A percentile compares a stretch with the other conserved stretches of the same genome.
Conservation (phyloP, 2,888 invertebrate genomes). For the Drosophila barbarae region DNA sequence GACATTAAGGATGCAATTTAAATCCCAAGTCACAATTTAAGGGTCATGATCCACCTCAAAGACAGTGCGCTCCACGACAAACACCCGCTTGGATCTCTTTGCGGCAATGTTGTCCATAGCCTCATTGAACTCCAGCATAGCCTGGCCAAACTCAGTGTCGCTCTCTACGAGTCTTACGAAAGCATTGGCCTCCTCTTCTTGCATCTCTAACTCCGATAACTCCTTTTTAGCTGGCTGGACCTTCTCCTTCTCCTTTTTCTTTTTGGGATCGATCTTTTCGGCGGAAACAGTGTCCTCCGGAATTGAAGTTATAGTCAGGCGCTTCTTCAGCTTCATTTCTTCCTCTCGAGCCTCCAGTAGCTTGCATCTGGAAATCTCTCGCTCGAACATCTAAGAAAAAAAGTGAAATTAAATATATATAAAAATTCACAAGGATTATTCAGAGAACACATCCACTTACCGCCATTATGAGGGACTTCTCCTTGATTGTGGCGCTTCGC, state of each 20-base stretch:
- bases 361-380: slow-evolving; percentile 91
- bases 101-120: slow-evolving; percentile 47
- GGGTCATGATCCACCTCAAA: slow-evolving; percentile 49
- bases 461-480: slow-evolving; percentile 84
- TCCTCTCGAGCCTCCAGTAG: slow-evolving; percentile 91
- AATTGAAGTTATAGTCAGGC: slow-evolving; percentile 8
- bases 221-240: slow-evolving; percentile 3
- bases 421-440: too few relatives aligned
- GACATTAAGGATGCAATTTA: background rate
- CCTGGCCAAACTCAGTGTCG: slow-evolving; percentile 64
- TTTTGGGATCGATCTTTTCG: slow-evolving; percentile 17
- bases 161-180: slow-evolving; percentile 53
- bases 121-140: slow-evolving; percentile 61
- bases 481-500: slow-evolving; percentile 83
- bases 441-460: slow-evolving; percentile 55
- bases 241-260: slow-evolving; percentile 13
- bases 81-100: slow-evolving; percentile 64
- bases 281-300: slow-evolving; percentile 35
- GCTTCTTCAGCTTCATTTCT: slow-evolving; percentile 82
- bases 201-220: background rate
- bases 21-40: background rate
- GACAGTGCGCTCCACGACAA: slow-evolving; percentile 63
- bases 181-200: slow-evolving; percentile 1
- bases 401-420: too few relatives aligned
- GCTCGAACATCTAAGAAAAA: slow-evolving; percentile 85